Percentiles rank a stretch among this genome's conserved stretches.
phyloP scores from a whole-genome alignment of 2,113 vertebrate species.

The Siniperca knerii region DNA sequence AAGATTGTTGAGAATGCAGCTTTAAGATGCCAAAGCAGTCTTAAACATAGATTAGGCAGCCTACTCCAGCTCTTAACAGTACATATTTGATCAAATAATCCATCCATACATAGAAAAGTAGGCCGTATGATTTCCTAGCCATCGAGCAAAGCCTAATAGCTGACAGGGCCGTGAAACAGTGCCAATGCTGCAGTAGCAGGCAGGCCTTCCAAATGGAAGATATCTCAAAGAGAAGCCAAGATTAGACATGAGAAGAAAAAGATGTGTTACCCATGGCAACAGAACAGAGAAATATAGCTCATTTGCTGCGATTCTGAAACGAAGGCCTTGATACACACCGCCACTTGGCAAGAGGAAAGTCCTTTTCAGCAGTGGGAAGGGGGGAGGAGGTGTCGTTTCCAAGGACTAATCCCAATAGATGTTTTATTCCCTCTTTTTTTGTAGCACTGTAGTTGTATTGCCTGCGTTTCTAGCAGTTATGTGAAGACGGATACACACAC shows the following conservation, averaged over 20 bases:
- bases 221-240: conserved; percentile 76
- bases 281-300: conserved; percentile 81
- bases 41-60: conserved; percentile 8
- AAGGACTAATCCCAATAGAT: conserved; percentile 72
- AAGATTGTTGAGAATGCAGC: not conserved
- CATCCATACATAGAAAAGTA: conserved; percentile 14
- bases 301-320: conserved; percentile 76
- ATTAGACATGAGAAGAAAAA: conserved; percentile 78
- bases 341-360: conserved; percentile 79
- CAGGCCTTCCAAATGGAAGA: conserved; percentile 72
- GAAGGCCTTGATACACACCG: conserved; percentile 74
- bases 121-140: conserved; percentile 36
- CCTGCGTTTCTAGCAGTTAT: conserved; percentile 32
- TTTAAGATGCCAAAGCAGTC: conserved; percentile 14
- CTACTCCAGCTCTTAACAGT: not conserved
- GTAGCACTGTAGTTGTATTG: conserved; percentile 40
- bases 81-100: conserved; percentile 41
- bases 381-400: conserved; percentile 58
- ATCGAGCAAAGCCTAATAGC: conserved; percentile 53
- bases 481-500: conserved; percentile 26
- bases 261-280: conserved; percentile 85
- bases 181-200: conserved; percentile 62
- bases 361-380: conserved; percentile 63
- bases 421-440: conserved; percentile 46
- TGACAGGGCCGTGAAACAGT: conserved; percentile 62